Conservation (phyloP, 2,888 invertebrate genomes). For the Athrips mouffetella region DNA sequence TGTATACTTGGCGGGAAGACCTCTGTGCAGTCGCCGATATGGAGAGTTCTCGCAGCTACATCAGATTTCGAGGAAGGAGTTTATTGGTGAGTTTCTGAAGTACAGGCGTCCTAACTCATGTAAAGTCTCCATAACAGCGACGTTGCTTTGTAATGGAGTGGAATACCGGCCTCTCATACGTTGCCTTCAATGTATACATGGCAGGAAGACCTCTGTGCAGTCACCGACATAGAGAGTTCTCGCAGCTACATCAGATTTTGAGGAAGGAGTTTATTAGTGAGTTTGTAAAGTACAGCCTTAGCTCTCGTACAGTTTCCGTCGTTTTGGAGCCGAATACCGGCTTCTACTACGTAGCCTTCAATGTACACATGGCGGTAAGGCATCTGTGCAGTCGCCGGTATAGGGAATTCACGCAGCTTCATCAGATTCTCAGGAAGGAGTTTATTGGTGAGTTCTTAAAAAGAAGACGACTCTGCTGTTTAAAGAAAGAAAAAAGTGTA, state of each 20-base stretch:
- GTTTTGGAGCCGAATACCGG: conserved; percentile 85
- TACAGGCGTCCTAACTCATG: neutral
- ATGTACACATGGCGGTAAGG: conserved; percentile 99
- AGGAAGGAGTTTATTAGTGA: conserved; percentile 90
- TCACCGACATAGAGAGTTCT: conserved; percentile 96
- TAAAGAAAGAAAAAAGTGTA: no score
- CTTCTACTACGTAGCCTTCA: conserved; percentile 95
- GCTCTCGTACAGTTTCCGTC: conserved; percentile 73
- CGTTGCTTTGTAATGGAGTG: conserved; percentile 45
- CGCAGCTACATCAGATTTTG: conserved; percentile 90
- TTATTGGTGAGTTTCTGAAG: conserved; percentile 66
- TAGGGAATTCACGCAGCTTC: conserved; percentile 94
- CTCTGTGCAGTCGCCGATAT: conserved; percentile 97
- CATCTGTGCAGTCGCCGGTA: conserved; percentile 98
- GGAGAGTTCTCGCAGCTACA: conserved; percentile 96
- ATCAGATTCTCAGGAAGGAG: conserved; percentile 93
- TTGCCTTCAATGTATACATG: conserved; percentile 99
- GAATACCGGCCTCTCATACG: conserved; percentile 84
- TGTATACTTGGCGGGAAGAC: conserved; percentile 99
- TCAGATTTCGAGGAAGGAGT: conserved; percentile 93
- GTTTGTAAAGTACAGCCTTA: no score
- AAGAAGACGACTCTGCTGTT: no score
- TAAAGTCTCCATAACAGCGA: neutral
- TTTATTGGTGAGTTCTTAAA: conserved; percentile 75
- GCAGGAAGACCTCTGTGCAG: conserved; percentile 98